Evolutionary conservation across 2,113 vertebrate genomes (phyloP).

Genomic region (Callopanchax toddi): DNA sequence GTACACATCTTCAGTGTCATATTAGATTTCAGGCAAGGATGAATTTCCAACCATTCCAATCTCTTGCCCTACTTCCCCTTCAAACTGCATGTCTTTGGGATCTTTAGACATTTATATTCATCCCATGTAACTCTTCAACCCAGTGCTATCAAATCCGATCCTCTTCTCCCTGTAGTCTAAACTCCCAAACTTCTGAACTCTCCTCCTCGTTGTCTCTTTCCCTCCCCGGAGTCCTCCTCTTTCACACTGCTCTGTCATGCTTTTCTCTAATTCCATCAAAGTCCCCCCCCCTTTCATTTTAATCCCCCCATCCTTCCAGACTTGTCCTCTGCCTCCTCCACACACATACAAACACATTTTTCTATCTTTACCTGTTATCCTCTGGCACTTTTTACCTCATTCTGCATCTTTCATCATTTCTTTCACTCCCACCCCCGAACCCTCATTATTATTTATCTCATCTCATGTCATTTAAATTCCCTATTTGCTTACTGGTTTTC

Average conservation of each 20-base stretch:
- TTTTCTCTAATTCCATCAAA: constrained; percentile 38
- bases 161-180: constrained; percentile 11
- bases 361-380: constrained; percentile 18
- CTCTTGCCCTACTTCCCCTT: constrained; percentile 14
- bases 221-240: constrained; percentile 19
- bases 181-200: constrained; percentile 38
- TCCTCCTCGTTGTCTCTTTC: constrained; percentile 26
- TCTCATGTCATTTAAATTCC: constrained; percentile 13
- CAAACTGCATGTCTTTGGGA: constrained; percentile 20
- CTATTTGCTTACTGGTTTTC: neutral
- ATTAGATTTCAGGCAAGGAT: constrained; percentile 47
- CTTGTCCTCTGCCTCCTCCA: constrained; percentile 18
- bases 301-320: constrained; percentile 33
- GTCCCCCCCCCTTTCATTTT: constrained; percentile 11
- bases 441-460: constrained; percentile 8
- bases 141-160: constrained; percentile 28
- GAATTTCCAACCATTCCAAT: constrained; percentile 32
- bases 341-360: neutral
- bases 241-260: constrained; percentile 19
- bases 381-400: constrained; percentile 13
- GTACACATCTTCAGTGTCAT: constrained; percentile 58
- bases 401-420: constrained; percentile 5
- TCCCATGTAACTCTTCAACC: constrained; percentile 18
- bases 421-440: neutral
- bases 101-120: constrained; percentile 31